These are phyloP conservation scores for Ganaspis brasiliensis DNA, from an alignment of 2,888 invertebrate species.

Conservation along the genomic window DNA sequence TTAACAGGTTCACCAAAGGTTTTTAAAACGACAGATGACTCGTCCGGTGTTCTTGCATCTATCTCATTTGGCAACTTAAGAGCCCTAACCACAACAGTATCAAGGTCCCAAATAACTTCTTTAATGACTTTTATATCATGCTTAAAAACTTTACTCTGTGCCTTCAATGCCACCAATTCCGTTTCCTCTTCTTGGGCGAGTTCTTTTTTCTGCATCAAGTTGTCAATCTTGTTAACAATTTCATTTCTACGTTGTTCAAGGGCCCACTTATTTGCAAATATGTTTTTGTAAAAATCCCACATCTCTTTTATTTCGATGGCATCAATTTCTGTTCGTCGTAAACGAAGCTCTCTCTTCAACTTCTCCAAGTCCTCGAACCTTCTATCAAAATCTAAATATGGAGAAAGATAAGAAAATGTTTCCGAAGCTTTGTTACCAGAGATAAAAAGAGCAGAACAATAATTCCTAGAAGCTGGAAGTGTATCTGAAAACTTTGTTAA, in stretches of 20 bases:
- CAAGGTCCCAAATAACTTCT: slow-evolving; percentile 86
- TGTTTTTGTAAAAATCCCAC: slow-evolving; percentile 85
- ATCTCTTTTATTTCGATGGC: slow-evolving; percentile 83
- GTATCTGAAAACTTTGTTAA: slow-evolving; percentile 26
- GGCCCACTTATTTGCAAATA: slow-evolving; percentile 81
- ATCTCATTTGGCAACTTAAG: slow-evolving; percentile 88
- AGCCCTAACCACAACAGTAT: slow-evolving; percentile 86
- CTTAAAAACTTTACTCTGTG: slow-evolving; percentile 83
- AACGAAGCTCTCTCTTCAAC: slow-evolving; percentile 82
- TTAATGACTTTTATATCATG: slow-evolving; percentile 86
- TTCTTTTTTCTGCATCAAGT: slow-evolving; percentile 72
- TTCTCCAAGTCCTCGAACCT: slow-evolving; percentile 81
- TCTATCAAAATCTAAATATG: slow-evolving; percentile 86
- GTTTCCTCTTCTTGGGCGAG: slow-evolving; percentile 75
- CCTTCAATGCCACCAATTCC: slow-evolving; percentile 82
- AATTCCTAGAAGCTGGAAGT: slow-evolving; percentile 25
- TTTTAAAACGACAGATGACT: slow-evolving; percentile 59
- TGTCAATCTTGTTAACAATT: slow-evolving; percentile 81
- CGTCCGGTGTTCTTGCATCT: slow-evolving; percentile 84
- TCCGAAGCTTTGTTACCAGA: slow-evolving; percentile 87
- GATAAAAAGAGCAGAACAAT: slow-evolving; percentile 85
- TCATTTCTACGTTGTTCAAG: slow-evolving; percentile 82
- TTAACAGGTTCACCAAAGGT: slow-evolving; percentile 59
- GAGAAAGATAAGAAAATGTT: slow-evolving; percentile 86
- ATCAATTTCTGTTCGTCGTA: slow-evolving; percentile 83